A percentile compares a stretch with the other conserved stretches of the same genome.
These are phyloP conservation scores for Linhomoeus sp. DNA, from an alignment of 2,888 invertebrate species.

Conservation along the genomic window DNA sequence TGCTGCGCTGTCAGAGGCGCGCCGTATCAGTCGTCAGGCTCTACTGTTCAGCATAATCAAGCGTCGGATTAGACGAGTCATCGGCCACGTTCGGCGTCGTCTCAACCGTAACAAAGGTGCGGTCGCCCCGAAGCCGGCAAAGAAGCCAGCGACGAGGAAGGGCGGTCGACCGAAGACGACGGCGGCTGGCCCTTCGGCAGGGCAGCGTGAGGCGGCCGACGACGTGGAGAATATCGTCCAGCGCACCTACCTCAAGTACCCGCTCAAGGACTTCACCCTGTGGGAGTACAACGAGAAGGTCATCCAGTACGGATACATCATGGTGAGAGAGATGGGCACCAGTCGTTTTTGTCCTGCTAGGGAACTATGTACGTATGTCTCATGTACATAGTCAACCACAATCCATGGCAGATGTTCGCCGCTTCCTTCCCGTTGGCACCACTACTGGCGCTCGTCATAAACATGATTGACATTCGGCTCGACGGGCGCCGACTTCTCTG, in stretches of 20 bases:
- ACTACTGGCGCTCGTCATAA: constrained; percentile 30
- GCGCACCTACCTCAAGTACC: not conserved
- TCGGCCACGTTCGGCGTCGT: no score
- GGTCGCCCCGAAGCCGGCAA: no score
- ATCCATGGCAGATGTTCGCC: constrained; percentile 9
- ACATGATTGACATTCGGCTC: constrained; percentile 30
- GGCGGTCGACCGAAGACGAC: no score
- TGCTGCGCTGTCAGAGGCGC: no score
- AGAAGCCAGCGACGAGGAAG: no score
- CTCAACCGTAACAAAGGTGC: no score
- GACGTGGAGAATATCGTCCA: no score
- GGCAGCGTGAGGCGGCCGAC: no score
- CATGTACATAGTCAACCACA: no score
- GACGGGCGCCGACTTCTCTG: constrained; percentile 31
- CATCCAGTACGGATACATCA: constrained; percentile 33
- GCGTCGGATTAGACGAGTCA: constrained; percentile 10
- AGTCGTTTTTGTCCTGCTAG: not conserved
- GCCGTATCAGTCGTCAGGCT: no score
- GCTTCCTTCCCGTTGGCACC: constrained; percentile 36
- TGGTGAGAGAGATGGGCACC: constrained; percentile 24
- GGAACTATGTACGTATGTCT: not conserved
- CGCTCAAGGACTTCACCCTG: constrained; percentile 31
- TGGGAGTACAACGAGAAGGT: constrained; percentile 35
- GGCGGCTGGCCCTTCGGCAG: no score
- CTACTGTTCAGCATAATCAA: not conserved